Evolutionary conservation across 2,113 vertebrate genomes (phyloP).

Genomic region (Terrapene triunguis): DNA sequence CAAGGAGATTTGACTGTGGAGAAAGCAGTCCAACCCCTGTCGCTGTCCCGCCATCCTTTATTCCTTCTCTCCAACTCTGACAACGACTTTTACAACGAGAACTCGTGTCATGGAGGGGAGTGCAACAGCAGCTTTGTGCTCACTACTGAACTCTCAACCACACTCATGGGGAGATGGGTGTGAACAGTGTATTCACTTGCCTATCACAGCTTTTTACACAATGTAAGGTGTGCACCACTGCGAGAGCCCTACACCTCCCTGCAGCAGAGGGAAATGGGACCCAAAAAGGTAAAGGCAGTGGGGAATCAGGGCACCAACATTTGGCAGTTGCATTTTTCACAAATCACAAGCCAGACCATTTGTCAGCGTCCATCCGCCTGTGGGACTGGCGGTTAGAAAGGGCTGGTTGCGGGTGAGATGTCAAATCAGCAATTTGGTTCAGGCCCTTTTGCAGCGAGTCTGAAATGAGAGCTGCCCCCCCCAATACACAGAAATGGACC

Average conservation of each 20-base stretch:
- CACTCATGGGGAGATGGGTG: rapidly evolving
- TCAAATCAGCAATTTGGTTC: neutral
- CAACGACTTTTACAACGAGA: neutral
- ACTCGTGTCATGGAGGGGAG: rapidly evolving
- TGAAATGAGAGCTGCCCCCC: neutral
- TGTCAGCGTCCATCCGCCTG: neutral
- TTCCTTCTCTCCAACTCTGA: rapidly evolving
- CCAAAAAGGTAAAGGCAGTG: neutral
- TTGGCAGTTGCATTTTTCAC: neutral
- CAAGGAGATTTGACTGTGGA: neutral
- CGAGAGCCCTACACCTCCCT: neutral
- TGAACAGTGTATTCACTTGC: rapidly evolving
- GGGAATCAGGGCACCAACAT: neutral
- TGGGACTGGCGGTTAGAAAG: neutral
- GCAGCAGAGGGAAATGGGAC: neutral
- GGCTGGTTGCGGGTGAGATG: neutral
- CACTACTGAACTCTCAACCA: rapidly evolving
- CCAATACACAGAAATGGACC: neutral
- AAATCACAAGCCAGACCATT: neutral
- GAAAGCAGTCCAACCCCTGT: rapidly evolving
- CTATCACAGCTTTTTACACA: neutral
- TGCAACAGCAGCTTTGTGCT: rapidly evolving
- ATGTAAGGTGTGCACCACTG: rapidly evolving
- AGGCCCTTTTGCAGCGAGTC: neutral
- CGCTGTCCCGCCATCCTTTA: neutral